Evolutionary conservation across 2,888 invertebrate genomes (phyloP), one percentile per base, ranked within the genome.

Genomic region (Caenorhabditis virilis): DNA sequence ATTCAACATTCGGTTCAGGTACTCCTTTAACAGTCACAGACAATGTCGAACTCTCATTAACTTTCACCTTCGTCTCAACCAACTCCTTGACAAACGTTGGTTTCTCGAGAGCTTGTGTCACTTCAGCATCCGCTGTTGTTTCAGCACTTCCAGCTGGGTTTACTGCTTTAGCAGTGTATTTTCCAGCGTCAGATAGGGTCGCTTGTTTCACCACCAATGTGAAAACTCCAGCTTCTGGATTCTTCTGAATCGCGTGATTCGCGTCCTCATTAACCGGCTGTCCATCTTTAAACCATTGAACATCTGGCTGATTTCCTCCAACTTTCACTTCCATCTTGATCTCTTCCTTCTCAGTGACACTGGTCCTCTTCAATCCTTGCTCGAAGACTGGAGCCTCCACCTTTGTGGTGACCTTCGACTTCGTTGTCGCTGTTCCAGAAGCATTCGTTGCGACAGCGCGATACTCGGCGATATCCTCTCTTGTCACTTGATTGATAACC

Each of bases 231-330:
- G 92, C 91, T 0, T 65, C 66, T 9, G 61, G 47, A 43, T 72
- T 51, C 57, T 70, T 68, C 7, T 55, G 51, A 9, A 76, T 60
- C 13, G 75, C 35, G 33, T 76, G 76, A 9, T 62, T 69, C 92
- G 93, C 72, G 43, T 80, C 82, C 20, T 72, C 50, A 5, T 48
- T 27, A 27, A 82, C 63, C 7, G 76, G 77, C 35, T 67, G 43
- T 16, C 69, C 72, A 84, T 97, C 95, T 85, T 93, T 92, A 84
- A 90, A 92, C 93, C 94, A 95, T 84, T 91, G 92, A 70, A 97
- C 89, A 69, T 92, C 90, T 90, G 62, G 90, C 78, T 89, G 89
- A 41, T 91, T 90, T 2, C 95, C 95, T 3, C 89, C 88, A 43
- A 95, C 90, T 57, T 91, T 87, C 15, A 94, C 94, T n/a, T 69